Percentiles rank a stretch among this genome's conserved stretches.
Conservation (phyloP, 2,113 vertebrate genomes). For the Mesembrinibis cayennensis region DNA sequence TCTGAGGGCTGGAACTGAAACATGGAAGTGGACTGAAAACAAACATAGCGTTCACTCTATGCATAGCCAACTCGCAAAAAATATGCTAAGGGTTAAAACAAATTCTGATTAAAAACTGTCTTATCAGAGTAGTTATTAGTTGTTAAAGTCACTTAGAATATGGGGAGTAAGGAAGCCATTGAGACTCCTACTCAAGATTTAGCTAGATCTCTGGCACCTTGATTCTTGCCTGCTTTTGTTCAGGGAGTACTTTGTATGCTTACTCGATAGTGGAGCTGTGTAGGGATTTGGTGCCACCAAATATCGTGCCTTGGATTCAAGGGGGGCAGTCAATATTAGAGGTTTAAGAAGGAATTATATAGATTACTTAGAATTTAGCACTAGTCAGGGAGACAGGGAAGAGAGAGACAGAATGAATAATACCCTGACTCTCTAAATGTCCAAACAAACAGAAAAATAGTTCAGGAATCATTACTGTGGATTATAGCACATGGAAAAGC, state of each 20-base stretch:
- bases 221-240: neutral
- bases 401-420: neutral
- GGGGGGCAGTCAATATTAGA: neutral
- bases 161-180: fast-evolving
- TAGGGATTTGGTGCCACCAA: neutral
- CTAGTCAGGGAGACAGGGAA: neutral
- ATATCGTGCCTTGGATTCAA: neutral
- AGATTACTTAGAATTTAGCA: neutral
- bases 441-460: neutral
- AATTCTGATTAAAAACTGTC: neutral
- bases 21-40: neutral
- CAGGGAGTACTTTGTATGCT: neutral
- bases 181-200: neutral
- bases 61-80: neutral
- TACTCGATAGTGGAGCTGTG: neutral
- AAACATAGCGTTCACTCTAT: neutral
- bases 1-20: neutral
- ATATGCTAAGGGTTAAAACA: neutral
- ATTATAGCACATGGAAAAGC: neutral
- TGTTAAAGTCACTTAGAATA: neutral
- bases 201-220: neutral
- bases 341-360: neutral
- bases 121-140: neutral
- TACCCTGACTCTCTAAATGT: neutral
- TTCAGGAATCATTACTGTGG: neutral